Evolutionary conservation across 2,888 invertebrate genomes (phyloP).

Genomic region (Agonum fuliginosum): DNA sequence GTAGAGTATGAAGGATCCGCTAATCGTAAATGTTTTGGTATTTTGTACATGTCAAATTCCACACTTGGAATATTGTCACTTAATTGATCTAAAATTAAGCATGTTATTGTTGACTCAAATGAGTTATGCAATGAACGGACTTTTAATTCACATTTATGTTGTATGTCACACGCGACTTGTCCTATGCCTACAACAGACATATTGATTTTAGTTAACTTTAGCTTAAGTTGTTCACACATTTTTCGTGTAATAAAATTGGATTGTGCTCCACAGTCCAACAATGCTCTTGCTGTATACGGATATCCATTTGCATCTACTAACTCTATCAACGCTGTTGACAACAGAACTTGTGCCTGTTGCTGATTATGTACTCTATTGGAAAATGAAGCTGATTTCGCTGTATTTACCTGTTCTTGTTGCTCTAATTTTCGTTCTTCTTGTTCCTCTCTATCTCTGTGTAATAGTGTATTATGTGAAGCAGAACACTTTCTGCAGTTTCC

Average conservation of each 20-base stretch:
- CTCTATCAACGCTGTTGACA: not conserved
- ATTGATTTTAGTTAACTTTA: not conserved
- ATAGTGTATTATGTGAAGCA: conserved; percentile 45
- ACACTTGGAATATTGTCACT: conserved; percentile 1
- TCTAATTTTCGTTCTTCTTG: not conserved
- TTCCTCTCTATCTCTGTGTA: conserved; percentile 33
- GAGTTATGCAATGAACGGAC: not conserved
- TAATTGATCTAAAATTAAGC: not conserved
- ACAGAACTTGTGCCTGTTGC: not conserved
- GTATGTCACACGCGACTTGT: not conserved
- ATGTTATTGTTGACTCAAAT: not conserved
- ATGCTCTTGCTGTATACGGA: not conserved
- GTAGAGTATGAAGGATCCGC: conserved; percentile 15
- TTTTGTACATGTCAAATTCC: not conserved
- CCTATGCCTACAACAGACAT: not conserved
- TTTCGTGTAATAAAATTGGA: not conserved
- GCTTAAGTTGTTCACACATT: not conserved
- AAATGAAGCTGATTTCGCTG: not conserved
- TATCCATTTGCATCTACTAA: not conserved
- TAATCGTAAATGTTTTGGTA: conserved; percentile 31
- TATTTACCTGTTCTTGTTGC: not conserved
- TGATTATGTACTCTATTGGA: not conserved
- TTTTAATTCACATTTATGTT: conserved; percentile 17
- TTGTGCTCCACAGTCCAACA: conserved; percentile 4
- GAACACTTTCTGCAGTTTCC: conserved; percentile 42